phyloP scores from a whole-genome alignment of 2,888 invertebrate species.

The Oscheius myriophilus region DNA sequence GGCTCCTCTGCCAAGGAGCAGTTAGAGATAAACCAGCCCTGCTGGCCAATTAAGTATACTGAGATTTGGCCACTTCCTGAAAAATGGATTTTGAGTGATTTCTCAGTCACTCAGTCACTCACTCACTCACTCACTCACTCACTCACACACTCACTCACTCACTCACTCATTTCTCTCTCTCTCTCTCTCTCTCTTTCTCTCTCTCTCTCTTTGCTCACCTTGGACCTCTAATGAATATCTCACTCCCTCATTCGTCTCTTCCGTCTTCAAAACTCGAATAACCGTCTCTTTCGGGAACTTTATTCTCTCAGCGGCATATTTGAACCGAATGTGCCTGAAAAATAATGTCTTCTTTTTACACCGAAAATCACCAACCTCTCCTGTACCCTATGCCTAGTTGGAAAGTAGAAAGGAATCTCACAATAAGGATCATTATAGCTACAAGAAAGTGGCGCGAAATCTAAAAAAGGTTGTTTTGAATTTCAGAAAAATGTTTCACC shows the following conservation, averaged over 20 bases:
- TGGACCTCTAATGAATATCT: conserved; percentile 5
- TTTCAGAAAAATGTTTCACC: conserved; percentile 19
- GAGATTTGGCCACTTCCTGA: conserved; percentile 54
- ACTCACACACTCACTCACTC: not conserved
- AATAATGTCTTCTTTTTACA: not conserved
- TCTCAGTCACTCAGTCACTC: not conserved
- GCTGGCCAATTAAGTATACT: conserved; percentile 45
- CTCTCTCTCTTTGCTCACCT: too few species aligned
- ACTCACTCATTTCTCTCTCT: not conserved
- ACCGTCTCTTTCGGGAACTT: conserved; percentile 38
- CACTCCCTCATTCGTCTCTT: conserved; percentile 3
- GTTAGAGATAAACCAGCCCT: conserved; percentile 35
- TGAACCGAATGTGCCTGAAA: conserved; percentile 45
- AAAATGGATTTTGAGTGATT: conserved; percentile 6
- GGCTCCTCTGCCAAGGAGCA: conserved; percentile 33
- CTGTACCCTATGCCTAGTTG: conserved; percentile 45
- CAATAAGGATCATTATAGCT: conserved; percentile 50
- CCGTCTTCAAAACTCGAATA: conserved; percentile 24
- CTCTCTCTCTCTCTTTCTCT: too few species aligned
- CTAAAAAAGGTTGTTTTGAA: conserved; percentile 12
- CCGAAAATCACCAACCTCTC: not conserved
- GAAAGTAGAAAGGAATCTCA: conserved; percentile 56
- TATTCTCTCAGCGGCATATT: conserved; percentile 36
- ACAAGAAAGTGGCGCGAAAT: conserved; percentile 35
- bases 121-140: not conserved